These are phyloP conservation scores for Stichopus horrens DNA, from an alignment of 53 echinoderm and acorn worm genomes.

Conservation along the genomic window DNA sequence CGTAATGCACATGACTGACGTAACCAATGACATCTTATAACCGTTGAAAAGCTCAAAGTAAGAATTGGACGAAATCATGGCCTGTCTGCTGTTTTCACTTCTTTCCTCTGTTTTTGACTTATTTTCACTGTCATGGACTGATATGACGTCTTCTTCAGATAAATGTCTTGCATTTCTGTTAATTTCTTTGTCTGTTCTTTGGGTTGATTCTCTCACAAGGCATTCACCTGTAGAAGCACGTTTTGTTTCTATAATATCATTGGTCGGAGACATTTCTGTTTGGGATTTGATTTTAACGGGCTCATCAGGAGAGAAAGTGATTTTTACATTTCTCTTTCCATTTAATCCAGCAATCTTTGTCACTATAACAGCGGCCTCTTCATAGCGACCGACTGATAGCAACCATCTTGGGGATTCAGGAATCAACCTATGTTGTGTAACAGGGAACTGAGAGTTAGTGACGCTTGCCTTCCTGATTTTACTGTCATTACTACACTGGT, in stretches of 20 bases:
- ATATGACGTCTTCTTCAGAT: neutral
- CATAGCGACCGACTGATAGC: slow-evolving; percentile 64
- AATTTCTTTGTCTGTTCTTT: neutral
- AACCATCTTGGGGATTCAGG: slow-evolving; percentile 86
- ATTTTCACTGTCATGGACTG: neutral
- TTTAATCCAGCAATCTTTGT: slow-evolving; percentile 70
- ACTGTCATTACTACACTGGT: no score
- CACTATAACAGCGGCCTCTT: slow-evolving; percentile 66
- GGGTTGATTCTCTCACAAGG: neutral
- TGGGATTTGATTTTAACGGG: neutral
- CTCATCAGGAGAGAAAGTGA: slow-evolving; percentile 2
- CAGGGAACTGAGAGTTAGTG: no score
- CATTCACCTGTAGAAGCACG: neutral
- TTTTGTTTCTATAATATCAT: neutral
- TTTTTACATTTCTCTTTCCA: slow-evolving; percentile 28
- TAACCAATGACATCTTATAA: slow-evolving; percentile 20
- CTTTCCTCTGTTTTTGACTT: neutral
- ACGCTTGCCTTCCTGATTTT: no score
- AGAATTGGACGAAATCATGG: neutral
- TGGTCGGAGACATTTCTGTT: neutral
- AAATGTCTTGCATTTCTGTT: neutral
- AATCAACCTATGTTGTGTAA: slow-evolving; percentile 54
- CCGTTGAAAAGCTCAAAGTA: slow-evolving; percentile 29
- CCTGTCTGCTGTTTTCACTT: neutral
- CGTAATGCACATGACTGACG: neutral